These are phyloP conservation scores for Marcusenius ussheri DNA, from an alignment of 2,113 vertebrate genomes.

Conservation along the genomic window DNA sequence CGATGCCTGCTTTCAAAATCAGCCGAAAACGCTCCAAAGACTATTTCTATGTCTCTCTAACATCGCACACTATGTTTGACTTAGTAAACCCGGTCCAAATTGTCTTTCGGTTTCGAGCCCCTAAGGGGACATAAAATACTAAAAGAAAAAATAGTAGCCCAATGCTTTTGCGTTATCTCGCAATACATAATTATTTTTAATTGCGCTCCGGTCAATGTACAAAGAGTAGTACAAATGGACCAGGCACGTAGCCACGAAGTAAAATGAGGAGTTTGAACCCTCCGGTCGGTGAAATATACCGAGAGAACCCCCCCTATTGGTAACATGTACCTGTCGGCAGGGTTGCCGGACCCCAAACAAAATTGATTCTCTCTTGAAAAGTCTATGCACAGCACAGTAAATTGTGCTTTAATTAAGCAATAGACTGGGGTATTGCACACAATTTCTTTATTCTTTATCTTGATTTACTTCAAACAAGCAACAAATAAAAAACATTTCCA, in stretches of 20 bases:
- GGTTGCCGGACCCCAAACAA: not conserved
- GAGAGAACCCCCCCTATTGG: not conserved
- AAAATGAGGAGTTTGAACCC: not conserved
- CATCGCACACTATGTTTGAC: not conserved
- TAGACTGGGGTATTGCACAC: not conserved
- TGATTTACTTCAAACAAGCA: no score
- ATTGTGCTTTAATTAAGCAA: not conserved
- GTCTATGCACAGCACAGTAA: not conserved
- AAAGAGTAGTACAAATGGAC: not conserved
- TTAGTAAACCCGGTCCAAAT: not conserved
- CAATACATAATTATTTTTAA: not conserved
- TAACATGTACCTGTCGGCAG: not conserved
- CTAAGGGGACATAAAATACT: not conserved
- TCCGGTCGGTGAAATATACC: not conserved
- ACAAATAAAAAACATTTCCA: no score
- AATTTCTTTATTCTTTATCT: not conserved
- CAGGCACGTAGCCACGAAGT: not conserved
- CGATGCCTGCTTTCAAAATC: not conserved
- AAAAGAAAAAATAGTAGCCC: not conserved
- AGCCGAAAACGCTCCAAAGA: not conserved
- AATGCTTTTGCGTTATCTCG: not conserved
- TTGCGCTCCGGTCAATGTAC: not conserved
- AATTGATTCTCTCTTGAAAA: not conserved
- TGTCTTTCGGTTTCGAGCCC: not conserved
- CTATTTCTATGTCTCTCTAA: not conserved